Evolutionary conservation across 2,888 invertebrate species (phyloP), one percentile per base, ranked within the genome.

Genomic region (Limenitis camilla): DNA sequence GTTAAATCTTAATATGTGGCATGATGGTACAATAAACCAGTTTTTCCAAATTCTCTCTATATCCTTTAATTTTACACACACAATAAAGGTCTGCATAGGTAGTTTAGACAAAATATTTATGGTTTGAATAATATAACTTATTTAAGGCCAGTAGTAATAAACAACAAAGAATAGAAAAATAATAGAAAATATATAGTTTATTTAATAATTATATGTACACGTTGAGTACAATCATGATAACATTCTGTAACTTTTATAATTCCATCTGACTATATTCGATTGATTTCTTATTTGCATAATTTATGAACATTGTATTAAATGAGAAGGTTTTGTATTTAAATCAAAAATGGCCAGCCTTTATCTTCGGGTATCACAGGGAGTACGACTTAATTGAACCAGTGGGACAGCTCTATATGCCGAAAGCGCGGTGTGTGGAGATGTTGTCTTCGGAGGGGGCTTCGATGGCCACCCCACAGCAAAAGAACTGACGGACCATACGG

Each of bases 401-500:
- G 32, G 19, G 30, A 40, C 36, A 30, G 33, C 11, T 49, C 60
- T 77, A 84, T 56, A 81, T 72, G 64, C 69, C 47, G 52, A 58
- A 57, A 50, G 54, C 46, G 47, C 61, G 65, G 31, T 54, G 50
- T 35, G 59, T 59, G 28, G 77, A 71, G 10, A 82, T 51, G 52
- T 76, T 66, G 59, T 82, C 76, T 57, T 85, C 84, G 55, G 84
- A 83, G 61, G 81, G 72, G 5, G 77, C 68, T 30, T 76, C 74
- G 66, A 77, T 70, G 33, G 71, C 64, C 39, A 76, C 68, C 52
- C 85, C 84, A 67, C 86, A 86, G 69, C 86, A 86, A 71, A 86
- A 72, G 63, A 84, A 68, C 59, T 79, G 76, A 8, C 83, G 80
- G 59, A 83, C 68, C 46, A 65, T 80, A 67, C 79, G 82, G 35